Evolutionary conservation across 2,113 vertebrate species (phyloP), one percentile per base, ranked within the genome.

Genomic region (Camelus bactrianus): DNA sequence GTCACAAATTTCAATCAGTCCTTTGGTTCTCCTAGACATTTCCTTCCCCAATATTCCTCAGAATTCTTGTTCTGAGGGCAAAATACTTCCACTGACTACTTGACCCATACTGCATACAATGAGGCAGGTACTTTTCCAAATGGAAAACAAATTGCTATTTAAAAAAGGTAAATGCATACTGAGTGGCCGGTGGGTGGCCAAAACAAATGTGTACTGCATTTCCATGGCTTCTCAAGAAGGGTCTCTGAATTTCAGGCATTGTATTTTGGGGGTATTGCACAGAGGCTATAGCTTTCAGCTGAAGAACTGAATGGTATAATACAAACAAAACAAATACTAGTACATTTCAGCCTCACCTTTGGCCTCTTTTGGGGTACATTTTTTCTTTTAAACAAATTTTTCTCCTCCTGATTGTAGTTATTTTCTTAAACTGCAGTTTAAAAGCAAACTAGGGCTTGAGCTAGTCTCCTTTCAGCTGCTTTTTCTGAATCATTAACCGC

Each of bases 401-500:
- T 50, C 80, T 97, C 91, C 73, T 97, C 79, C 89, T 48, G 77
- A 88, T 65, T 93, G 52, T 82, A 90, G 89, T 84, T 97, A 42
- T 96, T 97, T 97, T 96, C 83, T 97, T 96, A 91, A 97, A 79
- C 22, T 95, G 94, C 42, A 35, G 64, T 90, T 9, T 87, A 91
- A 97, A 93, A 28, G 3, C 91, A 86, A 67, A 93, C 5, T 56
- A 75, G 38, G 91, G 12, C 93, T 96, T 97, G 72, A 95, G 94
- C 87, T 90, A 73, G 56, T 62, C 17, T 97, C 0, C 14, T 96
- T 92, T 97, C 83, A 96, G 46, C 84, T 89, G 64, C 60, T 85
- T 93, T 96, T 95, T 98, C 86, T 94, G 95, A 98, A 91, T 97
- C 81, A 96, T 96, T 95, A 94, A 24, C 83, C 81, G 91, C 10